These are phyloP conservation scores for Papilio protenor DNA, from an alignment of 2,888 invertebrate species.

Conservation along the genomic window DNA sequence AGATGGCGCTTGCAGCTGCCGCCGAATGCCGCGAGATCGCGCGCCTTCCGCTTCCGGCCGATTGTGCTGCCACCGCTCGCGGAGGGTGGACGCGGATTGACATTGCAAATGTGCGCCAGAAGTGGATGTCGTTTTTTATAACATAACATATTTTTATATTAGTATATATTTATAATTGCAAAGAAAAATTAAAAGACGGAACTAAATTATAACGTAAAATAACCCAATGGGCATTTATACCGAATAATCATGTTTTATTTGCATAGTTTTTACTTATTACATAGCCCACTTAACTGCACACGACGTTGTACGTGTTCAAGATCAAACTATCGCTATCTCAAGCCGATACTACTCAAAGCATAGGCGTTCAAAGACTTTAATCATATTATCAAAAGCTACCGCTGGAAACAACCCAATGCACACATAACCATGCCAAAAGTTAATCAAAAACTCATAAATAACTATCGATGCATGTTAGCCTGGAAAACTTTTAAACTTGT, in stretches of 20 bases:
- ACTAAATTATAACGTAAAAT: neutral
- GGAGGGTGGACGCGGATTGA: slow-evolving; percentile 74
- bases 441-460: no score
- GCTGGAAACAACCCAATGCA: no score
- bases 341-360: neutral
- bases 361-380: neutral
- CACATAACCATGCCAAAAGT: no score
- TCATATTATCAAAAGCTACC: no score
- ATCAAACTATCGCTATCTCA: neutral
- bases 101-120: slow-evolving; percentile 46
- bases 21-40: slow-evolving; percentile 81
- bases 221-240: neutral
- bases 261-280: neutral
- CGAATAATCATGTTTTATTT: neutral
- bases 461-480: no score
- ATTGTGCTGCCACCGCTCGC: slow-evolving; percentile 70
- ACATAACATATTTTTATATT: neutral
- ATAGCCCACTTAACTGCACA: neutral
- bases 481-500: no score
- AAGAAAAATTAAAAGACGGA: neutral
- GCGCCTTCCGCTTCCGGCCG: slow-evolving; percentile 82
- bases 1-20: slow-evolving; percentile 77
- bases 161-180: neutral
- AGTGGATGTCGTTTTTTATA: slow-evolving; percentile 5
- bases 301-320: slow-evolving; percentile 6